A percentile compares a stretch with the other conserved stretches of the same genome.
phyloP scores from a whole-genome alignment of 2,888 invertebrate genomes.

The Oasisia sp. region DNA sequence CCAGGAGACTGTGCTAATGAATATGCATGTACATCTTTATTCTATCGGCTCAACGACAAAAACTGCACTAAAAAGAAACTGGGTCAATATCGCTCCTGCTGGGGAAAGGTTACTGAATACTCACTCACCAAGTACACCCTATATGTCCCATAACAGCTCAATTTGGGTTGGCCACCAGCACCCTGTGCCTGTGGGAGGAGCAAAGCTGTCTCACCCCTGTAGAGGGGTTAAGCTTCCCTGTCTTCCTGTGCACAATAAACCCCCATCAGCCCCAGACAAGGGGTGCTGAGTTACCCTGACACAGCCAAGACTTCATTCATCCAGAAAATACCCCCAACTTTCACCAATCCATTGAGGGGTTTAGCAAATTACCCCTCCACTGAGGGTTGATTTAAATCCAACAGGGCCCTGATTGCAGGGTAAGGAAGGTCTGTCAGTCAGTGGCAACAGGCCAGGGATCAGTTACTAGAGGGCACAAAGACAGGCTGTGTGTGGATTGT shows the following conservation, averaged over 20 bases:
- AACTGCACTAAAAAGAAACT: not conserved
- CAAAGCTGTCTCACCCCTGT: not conserved
- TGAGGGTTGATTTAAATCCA: not conserved
- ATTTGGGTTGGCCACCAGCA: too few relatives aligned
- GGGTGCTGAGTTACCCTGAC: not conserved
- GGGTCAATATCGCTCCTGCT: not conserved
- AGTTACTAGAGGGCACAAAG: not conserved
- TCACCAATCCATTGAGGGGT: not conserved
- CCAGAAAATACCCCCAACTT: not conserved
- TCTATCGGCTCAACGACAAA: not conserved
- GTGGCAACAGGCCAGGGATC: not conserved
- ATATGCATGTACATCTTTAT: constrained; percentile 10
- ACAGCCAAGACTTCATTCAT: not conserved
- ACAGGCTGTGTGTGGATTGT: not conserved
- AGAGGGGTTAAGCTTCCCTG: not conserved
- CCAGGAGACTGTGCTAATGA: not conserved
- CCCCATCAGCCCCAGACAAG: not conserved
- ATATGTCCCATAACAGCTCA: too few relatives aligned
- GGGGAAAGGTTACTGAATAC: not conserved
- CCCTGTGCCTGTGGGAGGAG: too few relatives aligned
- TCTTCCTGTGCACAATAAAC: not conserved
- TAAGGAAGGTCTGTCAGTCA: not conserved
- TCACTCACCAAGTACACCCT: not conserved
- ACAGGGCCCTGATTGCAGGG: not conserved
- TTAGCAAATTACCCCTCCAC: not conserved